Evolutionary conservation across 2,797 vertebrate genomes (phyloP).

Genomic region (Crocidura indochinensis): DNA sequence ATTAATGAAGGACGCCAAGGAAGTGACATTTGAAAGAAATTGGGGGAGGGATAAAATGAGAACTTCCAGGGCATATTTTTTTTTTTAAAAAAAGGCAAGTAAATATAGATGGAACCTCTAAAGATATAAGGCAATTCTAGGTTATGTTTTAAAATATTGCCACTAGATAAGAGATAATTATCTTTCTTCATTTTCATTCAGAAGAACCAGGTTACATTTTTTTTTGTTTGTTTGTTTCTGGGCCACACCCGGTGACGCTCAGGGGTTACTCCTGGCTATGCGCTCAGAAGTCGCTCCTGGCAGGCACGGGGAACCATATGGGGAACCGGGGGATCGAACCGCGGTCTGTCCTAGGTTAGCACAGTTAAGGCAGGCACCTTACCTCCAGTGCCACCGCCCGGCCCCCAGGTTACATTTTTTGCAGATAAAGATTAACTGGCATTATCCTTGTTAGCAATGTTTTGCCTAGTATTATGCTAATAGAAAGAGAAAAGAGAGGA

Average conservation of each 20-base stretch:
- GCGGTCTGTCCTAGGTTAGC: no score
- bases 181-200: constrained; percentile 64
- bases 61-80: not conserved
- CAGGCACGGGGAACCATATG: no score
- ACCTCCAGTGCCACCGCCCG: no score
- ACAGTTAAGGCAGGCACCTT: no score
- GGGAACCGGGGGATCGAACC: no score
- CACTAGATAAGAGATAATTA: constrained; percentile 1
- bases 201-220: constrained; percentile 24
- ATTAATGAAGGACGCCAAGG: constrained; percentile 1
- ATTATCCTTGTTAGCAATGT: constrained; percentile 43
- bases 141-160: constrained; percentile 29
- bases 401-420: not conserved
- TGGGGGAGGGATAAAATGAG: constrained; percentile 40
- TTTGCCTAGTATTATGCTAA: constrained; percentile 40
- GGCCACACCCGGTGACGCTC: no score
- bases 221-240: no score
- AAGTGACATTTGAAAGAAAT: constrained; percentile 1
- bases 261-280: no score
- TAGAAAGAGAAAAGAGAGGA: not conserved
- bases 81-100: constrained; percentile 37
- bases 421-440: not conserved
- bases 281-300: no score
- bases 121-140: constrained; percentile 9
- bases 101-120: constrained; percentile 7